Evolutionary conservation across 2,797 vertebrate species (phyloP).

Genomic region (Premnoplex brunnescens): DNA sequence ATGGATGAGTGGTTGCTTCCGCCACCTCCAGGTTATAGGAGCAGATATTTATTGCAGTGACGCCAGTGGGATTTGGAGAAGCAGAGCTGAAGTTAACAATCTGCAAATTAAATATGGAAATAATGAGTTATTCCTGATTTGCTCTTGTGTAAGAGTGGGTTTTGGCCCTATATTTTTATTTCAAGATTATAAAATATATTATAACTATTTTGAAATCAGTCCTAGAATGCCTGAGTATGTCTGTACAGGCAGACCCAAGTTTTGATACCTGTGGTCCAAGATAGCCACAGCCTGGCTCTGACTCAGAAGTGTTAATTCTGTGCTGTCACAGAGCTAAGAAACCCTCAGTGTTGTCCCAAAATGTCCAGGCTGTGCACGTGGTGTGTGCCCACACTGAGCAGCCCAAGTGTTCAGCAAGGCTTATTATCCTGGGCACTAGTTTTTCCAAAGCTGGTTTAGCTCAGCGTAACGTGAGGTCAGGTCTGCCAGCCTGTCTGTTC

Average conservation of each 20-base stretch:
- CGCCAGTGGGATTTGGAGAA: background rate
- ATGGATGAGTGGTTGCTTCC: background rate
- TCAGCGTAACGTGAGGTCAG: background rate
- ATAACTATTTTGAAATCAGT: background rate
- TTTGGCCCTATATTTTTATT: background rate
- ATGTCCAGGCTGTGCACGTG: accelerated
- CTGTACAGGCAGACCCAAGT: background rate
- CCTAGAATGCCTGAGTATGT: background rate
- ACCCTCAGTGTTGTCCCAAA: background rate
- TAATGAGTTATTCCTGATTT: background rate
- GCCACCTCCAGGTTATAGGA: background rate
- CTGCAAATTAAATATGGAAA: background rate
- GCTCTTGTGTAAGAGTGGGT: background rate
- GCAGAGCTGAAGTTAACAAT: background rate
- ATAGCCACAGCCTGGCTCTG: background rate
- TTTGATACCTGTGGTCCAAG: background rate
- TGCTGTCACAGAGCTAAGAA: background rate
- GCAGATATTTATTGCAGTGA: background rate
- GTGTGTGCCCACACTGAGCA: background rate
- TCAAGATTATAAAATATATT: background rate
- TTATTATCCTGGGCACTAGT: background rate
- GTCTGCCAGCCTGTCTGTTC: background rate
- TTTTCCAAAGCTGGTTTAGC: background rate
- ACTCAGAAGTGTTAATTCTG: background rate
- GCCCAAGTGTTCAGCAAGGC: background rate